Conservation (phyloP, 1,140 invertebrate genomes). For the Drosophila cardini region DNA sequence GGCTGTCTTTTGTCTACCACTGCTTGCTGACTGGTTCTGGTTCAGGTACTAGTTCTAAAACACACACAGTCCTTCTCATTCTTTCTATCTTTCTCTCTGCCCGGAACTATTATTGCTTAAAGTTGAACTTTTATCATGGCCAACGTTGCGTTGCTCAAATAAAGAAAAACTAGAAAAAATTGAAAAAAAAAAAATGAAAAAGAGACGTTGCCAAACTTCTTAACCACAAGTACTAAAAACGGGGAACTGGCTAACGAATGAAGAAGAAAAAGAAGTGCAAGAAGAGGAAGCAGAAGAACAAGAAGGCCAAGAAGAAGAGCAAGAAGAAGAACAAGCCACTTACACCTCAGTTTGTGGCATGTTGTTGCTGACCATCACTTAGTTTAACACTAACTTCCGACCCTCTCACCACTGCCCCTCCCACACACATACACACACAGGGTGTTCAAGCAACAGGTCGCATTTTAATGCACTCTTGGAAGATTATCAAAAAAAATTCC, state of each 20-base stretch:
- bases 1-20: not conserved
- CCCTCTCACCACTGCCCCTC: not conserved
- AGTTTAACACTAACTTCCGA: not conserved
- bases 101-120: slow-evolving; percentile 68
- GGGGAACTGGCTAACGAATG: slow-evolving; percentile 22
- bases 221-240: slow-evolving; percentile 59
- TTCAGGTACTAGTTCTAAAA: not conserved
- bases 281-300: no score
- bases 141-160: slow-evolving; percentile 20
- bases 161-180: no score
- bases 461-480: slow-evolving; percentile 17
- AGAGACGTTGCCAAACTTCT: slow-evolving; percentile 55
- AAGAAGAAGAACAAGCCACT: slow-evolving; percentile 4
- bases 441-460: slow-evolving; percentile 12
- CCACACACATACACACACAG: not conserved
- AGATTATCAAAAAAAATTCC: slow-evolving; percentile 20
- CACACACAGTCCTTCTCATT: no score
- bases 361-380: slow-evolving; percentile 15
- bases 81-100: no score
- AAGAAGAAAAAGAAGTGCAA: slow-evolving; percentile 5
- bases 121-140: slow-evolving; percentile 76
- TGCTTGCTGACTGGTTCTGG: not conserved
- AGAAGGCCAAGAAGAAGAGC: not conserved
- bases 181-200: not conserved
- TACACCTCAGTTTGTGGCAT: slow-evolving; percentile 23